Evolutionary conservation across 2,797 vertebrate species (phyloP).

Genomic region (Lutjanus argentimaculatus): DNA sequence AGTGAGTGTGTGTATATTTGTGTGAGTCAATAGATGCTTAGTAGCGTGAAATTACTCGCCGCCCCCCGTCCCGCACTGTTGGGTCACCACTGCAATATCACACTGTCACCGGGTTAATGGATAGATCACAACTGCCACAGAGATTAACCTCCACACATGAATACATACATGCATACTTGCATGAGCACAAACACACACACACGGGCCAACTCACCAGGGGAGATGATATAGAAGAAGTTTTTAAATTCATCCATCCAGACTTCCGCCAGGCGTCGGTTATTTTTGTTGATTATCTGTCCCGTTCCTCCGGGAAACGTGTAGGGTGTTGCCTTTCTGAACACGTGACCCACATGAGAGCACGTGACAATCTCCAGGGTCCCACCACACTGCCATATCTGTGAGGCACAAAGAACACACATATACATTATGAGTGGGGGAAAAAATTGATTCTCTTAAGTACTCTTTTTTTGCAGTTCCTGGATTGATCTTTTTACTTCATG

Average conservation of each 20-base stretch:
- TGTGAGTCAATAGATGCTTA: constrained; percentile 67
- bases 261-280: constrained; percentile 97
- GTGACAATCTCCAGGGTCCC: constrained; percentile 98
- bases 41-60: constrained; percentile 80
- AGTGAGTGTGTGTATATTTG: constrained; percentile 35
- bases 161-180: constrained; percentile 35
- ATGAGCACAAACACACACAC: constrained; percentile 7
- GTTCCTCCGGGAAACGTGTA: constrained; percentile 99
- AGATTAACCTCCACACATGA: constrained; percentile 64
- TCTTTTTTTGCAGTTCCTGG: too few relatives aligned
- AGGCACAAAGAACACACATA: constrained; percentile 33
- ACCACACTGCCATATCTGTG: constrained; percentile 98
- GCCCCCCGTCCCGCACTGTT: constrained; percentile 48
- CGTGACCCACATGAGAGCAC: constrained; percentile 98
- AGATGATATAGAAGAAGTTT: constrained; percentile 99
- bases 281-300: constrained; percentile 99
- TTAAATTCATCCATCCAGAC: constrained; percentile 99
- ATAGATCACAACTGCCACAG: constrained; percentile 69
- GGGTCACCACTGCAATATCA: constrained; percentile 69
- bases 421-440: too few relatives aligned
- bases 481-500: too few relatives aligned
- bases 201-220: constrained; percentile 90
- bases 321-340: constrained; percentile 98
- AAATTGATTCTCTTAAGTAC: too few relatives aligned
- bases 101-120: constrained; percentile 74